phyloP scores from a whole-genome alignment of 2,797 vertebrate species.

The Amphiprion clarkii region DNA sequence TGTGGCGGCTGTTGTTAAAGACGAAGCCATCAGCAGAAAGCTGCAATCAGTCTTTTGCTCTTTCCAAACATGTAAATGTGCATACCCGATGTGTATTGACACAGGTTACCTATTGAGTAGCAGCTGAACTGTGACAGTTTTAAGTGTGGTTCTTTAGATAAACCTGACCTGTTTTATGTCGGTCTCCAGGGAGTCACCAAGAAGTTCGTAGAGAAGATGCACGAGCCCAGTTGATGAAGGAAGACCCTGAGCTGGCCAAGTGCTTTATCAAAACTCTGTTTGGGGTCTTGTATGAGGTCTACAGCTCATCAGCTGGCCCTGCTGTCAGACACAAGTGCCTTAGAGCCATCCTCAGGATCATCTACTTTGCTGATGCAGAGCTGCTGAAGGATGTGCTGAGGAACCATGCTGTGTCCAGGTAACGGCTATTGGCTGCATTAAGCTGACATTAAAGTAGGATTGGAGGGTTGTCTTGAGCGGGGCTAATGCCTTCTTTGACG shows the following conservation, averaged over 20 bases:
- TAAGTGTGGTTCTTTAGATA: background rate
- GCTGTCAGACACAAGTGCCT: constrained; percentile 99
- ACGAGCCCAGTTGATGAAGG: constrained; percentile 98
- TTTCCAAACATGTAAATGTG: background rate
- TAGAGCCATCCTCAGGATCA: constrained; percentile 99
- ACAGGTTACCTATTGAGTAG: background rate
- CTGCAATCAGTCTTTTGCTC: background rate
- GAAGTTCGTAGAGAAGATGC: constrained; percentile 98
- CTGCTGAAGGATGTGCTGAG: constrained; percentile 98
- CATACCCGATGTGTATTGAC: background rate
- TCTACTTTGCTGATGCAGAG: constrained; percentile 99
- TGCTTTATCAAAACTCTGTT: constrained; percentile 99
- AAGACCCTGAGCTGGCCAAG: constrained; percentile 98
- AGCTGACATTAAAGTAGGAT: background rate
- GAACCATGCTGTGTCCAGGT: constrained; percentile 99
- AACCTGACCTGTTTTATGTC: background rate
- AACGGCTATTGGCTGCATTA: background rate
- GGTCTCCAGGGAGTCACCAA: constrained; percentile 90
- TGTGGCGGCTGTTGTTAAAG: background rate
- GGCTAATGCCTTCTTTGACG: background rate
- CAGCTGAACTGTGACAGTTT: background rate
- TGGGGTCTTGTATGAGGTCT: constrained; percentile 99
- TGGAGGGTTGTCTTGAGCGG: background rate
- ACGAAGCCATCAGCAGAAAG: background rate
- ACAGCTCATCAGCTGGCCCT: constrained; percentile 99